Conservation (phyloP, 2,113 vertebrate genomes). For the Macheiramphus alcinus region DNA sequence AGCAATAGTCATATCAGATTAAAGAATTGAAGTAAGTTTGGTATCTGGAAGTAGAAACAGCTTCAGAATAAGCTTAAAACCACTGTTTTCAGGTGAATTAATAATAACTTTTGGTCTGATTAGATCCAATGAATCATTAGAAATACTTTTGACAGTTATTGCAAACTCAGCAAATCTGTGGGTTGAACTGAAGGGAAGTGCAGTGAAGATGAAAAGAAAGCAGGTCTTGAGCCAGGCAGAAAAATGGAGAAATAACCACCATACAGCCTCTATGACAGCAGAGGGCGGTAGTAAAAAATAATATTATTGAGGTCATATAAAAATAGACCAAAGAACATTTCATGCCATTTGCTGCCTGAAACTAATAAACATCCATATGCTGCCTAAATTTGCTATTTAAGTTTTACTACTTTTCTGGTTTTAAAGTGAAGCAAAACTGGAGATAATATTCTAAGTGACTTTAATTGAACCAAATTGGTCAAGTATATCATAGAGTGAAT, state of each 20-base stretch:
- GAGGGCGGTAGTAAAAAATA: background rate
- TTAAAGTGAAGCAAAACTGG: background rate
- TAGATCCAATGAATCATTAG: background rate
- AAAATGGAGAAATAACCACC: background rate
- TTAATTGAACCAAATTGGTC: background rate
- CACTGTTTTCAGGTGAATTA: background rate
- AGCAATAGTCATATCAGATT: background rate
- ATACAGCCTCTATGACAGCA: background rate
- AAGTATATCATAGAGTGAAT: background rate
- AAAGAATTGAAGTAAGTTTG: background rate
- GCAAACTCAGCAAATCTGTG: background rate
- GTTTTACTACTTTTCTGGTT: background rate
- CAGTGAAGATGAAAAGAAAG: background rate
- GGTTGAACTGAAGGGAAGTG: background rate
- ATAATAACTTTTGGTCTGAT: background rate
- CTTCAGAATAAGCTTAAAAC: background rate
- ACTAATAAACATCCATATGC: background rate
- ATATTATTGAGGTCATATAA: conserved; percentile 16
- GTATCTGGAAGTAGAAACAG: background rate
- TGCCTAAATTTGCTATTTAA: background rate
- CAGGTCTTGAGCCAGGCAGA: background rate
- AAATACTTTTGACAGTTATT: background rate
- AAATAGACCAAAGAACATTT: conserved; percentile 47
- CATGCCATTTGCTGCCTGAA: background rate
- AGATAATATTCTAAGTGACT: background rate